A percentile compares a stretch with the other conserved stretches of the same genome.
These are phyloP conservation scores for Sebastolobus altivelis DNA, from an alignment of 2,797 vertebrate species.

Conservation along the genomic window DNA sequence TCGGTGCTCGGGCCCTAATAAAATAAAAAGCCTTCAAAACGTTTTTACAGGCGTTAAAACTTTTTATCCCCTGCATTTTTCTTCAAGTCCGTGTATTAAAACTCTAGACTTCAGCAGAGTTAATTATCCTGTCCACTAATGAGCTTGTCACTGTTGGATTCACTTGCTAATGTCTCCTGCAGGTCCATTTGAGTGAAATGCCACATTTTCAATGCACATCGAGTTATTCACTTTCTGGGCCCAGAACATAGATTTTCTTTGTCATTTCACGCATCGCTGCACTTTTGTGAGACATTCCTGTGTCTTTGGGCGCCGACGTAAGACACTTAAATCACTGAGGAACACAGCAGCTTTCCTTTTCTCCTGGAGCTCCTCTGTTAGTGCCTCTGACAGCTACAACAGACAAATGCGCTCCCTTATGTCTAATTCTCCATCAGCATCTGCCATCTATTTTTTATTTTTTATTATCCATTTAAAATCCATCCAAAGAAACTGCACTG, in stretches of 20 bases:
- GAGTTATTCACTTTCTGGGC: conserved; percentile 21
- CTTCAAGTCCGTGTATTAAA: background rate
- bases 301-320: conserved; percentile 41
- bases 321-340: conserved; percentile 45
- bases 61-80: background rate
- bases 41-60: background rate
- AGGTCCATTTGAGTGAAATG: conserved; percentile 31
- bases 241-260: conserved; percentile 38
- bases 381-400: conserved; percentile 34
- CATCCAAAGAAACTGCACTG: conserved; percentile 2
- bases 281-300: conserved; percentile 39
- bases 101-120: conserved; percentile 2
- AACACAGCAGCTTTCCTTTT: conserved; percentile 28
- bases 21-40: too few relatives aligned
- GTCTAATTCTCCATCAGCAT: conserved; percentile 23
- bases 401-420: conserved; percentile 39
- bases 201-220: conserved; percentile 35
- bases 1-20: too few relatives aligned
- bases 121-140: conserved; percentile 42
- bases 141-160: conserved; percentile 46
- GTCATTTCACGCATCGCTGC: conserved; percentile 47
- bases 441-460: conserved; percentile 2
- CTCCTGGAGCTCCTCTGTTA: conserved; percentile 29
- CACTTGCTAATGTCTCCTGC: conserved; percentile 35
- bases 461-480: conserved; percentile 19